Base-by-base conservation (phyloP, 2,888 invertebrate genomes). In the Salticus scenicus region DNA sequence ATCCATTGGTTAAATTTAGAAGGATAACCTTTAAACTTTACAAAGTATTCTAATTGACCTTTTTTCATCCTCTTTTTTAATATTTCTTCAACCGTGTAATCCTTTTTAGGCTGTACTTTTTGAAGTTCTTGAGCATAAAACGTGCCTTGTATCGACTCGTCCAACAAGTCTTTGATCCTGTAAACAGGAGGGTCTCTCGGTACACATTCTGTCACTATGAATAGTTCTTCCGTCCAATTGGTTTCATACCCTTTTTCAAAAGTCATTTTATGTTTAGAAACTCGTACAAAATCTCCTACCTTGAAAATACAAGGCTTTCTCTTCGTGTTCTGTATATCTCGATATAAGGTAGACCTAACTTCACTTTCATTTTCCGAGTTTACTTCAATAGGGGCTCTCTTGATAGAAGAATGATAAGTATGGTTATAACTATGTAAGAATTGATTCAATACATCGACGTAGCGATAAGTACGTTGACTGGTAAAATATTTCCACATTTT, bases 181-280 rank as follows among this genome's bases (percentile, higher is more conserved):
- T 67, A 72, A 0, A 79, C 64, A 0, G 47, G 20, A 8, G 47
- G 71, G n/a, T 63, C n/a, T 70, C 89, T 78, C 12, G 64, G 17
- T 0, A 73, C 27, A 30, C 47, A 51, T 17, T 79, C 73, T 12
- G 37, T 67, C 17, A 74, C 24, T 0, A 17, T 41, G 63, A 74
- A 86, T n/a, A 80, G 8, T 75, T 75, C 79, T 57, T 37, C 47
- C 0, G 85, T 63, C 63, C 73, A 85, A 14, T 79, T 85, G 1
- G 33, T 67, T n/a, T n/a, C n/a, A n/a, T n/a, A n/a, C n/a, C n/a
- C n/a, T n/a, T n/a, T n/a, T n/a, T n/a, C n/a, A n/a, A 33, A 73
- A 14, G 47, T 73, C 17, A 57, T 33, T 31, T 80, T 85, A 41
- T 42, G 63, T 78, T 79, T 71, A 37, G 66, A 67, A 64, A 83